Base-by-base conservation (phyloP, 2,888 invertebrate species). In the Lycia hirtaria region DNA sequence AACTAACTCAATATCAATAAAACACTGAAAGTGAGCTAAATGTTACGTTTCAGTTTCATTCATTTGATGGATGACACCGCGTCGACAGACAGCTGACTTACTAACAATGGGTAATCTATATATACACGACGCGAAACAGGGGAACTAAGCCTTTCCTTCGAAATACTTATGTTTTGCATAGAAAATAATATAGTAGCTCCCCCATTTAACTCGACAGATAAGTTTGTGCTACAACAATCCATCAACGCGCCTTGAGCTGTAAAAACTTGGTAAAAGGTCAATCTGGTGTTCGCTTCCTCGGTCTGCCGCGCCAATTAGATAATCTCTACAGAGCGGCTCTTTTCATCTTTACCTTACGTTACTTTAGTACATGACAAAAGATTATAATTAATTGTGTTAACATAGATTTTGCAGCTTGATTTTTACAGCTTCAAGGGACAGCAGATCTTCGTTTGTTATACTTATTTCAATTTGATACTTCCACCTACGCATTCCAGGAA, bases 251-350 rank as follows among this genome's bases (percentile, higher is more conserved):
- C 79, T 79, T 78, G 78, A 76, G 64, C 58, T 58, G 64, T 69
- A 76, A 79, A 83, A 81, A 78, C 68, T 68, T 61, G 56, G 65
- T 69, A 74, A 81, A 81, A 82, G 81, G 83, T 82, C 82, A 78
- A 62, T 60, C 56, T 58, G 62, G 33, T 37, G 48, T 62, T 65
- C 56, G 75, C 76, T 84, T 84, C 83, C 82, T 83, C 76, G 73
- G 71, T 78, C 73, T 73, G 65, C 68, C 75, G 71, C 68, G 65
- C 68, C 76, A 78, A 76, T 79, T 76, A 78, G 69, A 65, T 63
- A 67, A 64, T 41, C 51, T 56, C 41, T 20, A 48, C 47, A 56
- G 38, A 33, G 19, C 41, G 48, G 51, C 45, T 45, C 44, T 51
- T 56, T 33, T 40, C 19, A 54, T 19, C 35, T 40, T n/a, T n/a